Evolutionary conservation across 2,113 vertebrate genomes (phyloP).

Genomic region (Marmota flaviventris): DNA sequence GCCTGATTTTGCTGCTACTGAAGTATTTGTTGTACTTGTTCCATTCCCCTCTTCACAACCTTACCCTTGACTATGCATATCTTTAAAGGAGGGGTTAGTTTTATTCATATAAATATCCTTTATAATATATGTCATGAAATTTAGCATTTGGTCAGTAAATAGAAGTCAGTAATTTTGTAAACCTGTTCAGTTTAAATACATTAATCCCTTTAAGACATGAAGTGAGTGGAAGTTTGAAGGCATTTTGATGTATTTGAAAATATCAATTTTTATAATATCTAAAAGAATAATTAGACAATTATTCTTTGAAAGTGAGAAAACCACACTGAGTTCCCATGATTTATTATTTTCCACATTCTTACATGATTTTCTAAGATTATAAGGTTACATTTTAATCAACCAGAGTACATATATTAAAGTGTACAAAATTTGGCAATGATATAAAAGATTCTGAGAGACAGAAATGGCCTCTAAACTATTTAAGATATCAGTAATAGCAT

Average conservation of each 20-base stretch:
- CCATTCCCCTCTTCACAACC: neutral
- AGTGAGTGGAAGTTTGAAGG: neutral
- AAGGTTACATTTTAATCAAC: neutral
- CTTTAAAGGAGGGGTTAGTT: neutral
- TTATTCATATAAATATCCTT: neutral
- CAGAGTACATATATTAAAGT: neutral
- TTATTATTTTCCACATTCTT: neutral
- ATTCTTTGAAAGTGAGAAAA: constrained; percentile 8
- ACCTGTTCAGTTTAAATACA: neutral
- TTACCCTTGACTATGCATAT: neutral
- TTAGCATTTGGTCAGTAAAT: neutral
- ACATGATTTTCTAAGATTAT: neutral
- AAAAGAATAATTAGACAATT: neutral
- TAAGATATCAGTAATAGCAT: neutral
- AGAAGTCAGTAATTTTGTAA: neutral
- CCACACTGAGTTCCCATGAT: neutral
- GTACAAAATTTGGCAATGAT: neutral
- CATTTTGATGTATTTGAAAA: constrained; percentile 5
- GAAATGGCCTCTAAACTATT: neutral
- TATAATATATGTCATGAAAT: neutral
- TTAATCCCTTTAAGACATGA: neutral
- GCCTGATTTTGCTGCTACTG: neutral
- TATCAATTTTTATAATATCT: neutral
- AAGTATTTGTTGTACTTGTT: neutral
- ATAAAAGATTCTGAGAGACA: neutral